A percentile compares a stretch with the other conserved stretches of the same genome.
phyloP scores from a whole-genome alignment of 2,113 vertebrate genomes.

The Leuciscus idus region DNA sequence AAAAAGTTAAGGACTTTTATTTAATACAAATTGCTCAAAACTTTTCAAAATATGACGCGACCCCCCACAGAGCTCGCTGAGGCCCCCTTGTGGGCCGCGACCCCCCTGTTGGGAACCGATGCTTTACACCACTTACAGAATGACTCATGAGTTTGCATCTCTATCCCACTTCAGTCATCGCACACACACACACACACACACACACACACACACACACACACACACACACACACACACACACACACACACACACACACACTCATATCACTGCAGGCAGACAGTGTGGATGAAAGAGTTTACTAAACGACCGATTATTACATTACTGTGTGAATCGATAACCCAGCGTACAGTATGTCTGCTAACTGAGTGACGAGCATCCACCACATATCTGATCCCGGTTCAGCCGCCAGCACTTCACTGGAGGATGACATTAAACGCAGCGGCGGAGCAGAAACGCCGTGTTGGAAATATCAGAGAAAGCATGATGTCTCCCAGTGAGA shows the following conservation, averaged over 20 bases:
- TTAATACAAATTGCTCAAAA: too few species aligned
- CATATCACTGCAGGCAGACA: neutral
- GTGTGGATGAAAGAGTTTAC: neutral
- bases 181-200: neutral
- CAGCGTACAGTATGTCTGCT: neutral
- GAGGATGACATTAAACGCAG: neutral
- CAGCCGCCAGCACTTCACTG: neutral
- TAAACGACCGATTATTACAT: neutral
- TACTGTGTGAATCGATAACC: neutral
- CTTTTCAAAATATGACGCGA: too few species aligned
- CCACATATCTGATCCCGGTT: neutral
- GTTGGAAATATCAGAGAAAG: neutral
- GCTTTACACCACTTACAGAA: too few species aligned
- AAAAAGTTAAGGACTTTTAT: too few species aligned
- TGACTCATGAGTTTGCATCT: too few species aligned
- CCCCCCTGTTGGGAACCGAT: too few species aligned
- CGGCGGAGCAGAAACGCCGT: neutral
- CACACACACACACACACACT: neutral
- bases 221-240: too few species aligned
- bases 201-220: too few species aligned
- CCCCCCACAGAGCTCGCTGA: too few species aligned
- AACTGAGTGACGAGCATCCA: neutral
- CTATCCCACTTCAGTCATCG: neutral
- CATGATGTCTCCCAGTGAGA: neutral
- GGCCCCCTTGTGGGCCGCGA: too few species aligned